Evolutionary conservation across 2,797 vertebrate species (phyloP).

Genomic region (Eupleurogrammus muticus): DNA sequence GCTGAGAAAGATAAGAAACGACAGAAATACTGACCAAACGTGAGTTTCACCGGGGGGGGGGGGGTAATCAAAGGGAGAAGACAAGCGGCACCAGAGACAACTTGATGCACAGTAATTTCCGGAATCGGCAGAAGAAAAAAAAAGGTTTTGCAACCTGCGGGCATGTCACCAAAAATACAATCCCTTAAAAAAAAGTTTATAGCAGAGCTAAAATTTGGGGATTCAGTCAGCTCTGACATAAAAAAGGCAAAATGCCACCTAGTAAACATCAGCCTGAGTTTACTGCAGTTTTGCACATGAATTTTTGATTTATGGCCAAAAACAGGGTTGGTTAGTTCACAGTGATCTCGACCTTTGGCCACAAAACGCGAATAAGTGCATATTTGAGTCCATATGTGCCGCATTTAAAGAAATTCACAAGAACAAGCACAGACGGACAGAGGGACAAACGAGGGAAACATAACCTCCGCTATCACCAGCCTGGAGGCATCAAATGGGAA

Average conservation of each 20-base stretch:
- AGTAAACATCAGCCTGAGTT: too few relatives aligned
- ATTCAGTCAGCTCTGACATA: conserved; percentile 30
- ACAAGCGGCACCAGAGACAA: conserved; percentile 16
- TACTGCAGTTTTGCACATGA: too few relatives aligned
- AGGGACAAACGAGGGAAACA: too few relatives aligned
- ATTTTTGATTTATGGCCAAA: too few relatives aligned
- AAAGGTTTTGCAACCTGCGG: conserved; percentile 26
- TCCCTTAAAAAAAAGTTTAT: conserved; percentile 23
- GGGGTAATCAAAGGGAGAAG: conserved; percentile 44
- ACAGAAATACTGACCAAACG: conserved; percentile 16
- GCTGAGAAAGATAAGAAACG: conserved; percentile 45
- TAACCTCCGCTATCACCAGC: too few relatives aligned
- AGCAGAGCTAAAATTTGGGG: conserved; percentile 29
- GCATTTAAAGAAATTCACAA: too few relatives aligned
- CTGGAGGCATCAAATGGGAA: background rate
- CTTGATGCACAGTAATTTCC: conserved; percentile 38
- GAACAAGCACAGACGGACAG: too few relatives aligned
- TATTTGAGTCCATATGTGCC: too few relatives aligned
- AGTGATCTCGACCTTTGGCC: too few relatives aligned
- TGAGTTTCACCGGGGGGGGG: conserved; percentile 29
- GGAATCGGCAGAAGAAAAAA: conserved; percentile 32
- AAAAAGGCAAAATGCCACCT: conserved; percentile 5
- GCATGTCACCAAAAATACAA: conserved; percentile 66
- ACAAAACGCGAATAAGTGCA: too few relatives aligned
- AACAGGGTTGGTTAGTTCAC: too few relatives aligned